Percentiles rank a stretch among this genome's conserved stretches.
phyloP scores from a whole-genome alignment of 2,888 invertebrate species.

The Augochlorella aurata region DNA sequence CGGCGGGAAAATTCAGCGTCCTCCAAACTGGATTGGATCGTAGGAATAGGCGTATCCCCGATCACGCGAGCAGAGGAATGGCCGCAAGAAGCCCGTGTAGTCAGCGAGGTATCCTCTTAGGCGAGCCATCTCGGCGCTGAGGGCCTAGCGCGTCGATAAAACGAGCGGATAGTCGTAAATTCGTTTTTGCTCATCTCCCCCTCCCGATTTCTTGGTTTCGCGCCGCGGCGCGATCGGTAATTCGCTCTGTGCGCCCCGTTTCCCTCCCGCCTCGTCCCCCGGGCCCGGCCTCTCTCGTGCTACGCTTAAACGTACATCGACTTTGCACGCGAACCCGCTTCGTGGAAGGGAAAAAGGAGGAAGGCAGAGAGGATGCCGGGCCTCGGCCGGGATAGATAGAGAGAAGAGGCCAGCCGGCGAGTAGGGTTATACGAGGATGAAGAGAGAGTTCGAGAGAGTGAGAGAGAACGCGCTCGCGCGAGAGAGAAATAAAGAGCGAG shows the following conservation, averaged over 20 bases:
- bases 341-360: constrained; percentile 34
- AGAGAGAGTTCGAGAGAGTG: too few species aligned
- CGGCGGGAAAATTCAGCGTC: too few species aligned
- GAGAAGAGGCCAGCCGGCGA: background rate
- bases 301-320: constrained; percentile 58
- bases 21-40: too few species aligned
- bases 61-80: background rate
- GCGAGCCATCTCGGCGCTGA: background rate
- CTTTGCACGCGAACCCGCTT: constrained; percentile 59
- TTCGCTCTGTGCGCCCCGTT: constrained; percentile 42
- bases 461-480: too few species aligned
- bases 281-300: constrained; percentile 5
- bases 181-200: constrained; percentile 57
- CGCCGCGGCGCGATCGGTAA: constrained; percentile 57
- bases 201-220: constrained; percentile 46
- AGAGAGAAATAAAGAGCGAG: background rate
- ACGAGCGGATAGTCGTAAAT: constrained; percentile 65
- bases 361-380: background rate
- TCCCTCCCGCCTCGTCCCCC: constrained; percentile 1
- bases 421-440: too few species aligned
- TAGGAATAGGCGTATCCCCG: constrained; percentile 22
- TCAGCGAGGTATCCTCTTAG: background rate
- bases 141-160: constrained; percentile 51
- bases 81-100: background rate
- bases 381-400: background rate